Percentiles rank a stretch among this genome's conserved stretches.
phyloP scores from a whole-genome alignment of 2,797 vertebrate species.

The Argyrosomus regius region DNA sequence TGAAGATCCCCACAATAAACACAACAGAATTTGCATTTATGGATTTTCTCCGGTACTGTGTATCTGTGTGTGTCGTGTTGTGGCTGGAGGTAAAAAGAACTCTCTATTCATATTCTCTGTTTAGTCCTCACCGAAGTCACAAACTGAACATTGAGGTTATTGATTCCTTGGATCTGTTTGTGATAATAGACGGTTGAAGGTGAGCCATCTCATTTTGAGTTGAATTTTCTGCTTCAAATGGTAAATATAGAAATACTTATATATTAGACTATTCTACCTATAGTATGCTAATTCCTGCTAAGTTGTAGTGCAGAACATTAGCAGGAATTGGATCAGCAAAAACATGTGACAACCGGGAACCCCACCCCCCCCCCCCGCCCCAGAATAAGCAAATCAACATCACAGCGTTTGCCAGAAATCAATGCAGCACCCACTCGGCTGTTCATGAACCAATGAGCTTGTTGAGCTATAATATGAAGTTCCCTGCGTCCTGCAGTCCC shows the following conservation, averaged over 20 bases:
- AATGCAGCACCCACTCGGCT: constrained; percentile 65
- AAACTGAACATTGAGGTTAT: background rate
- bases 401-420: constrained; percentile 68
- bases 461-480: constrained; percentile 69
- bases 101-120: constrained; percentile 46
- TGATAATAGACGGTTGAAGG: constrained; percentile 2
- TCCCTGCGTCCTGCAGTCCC: constrained; percentile 74
- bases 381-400: constrained; percentile 67
- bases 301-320: constrained; percentile 39
- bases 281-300: constrained; percentile 20
- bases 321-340: constrained; percentile 42
- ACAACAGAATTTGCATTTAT: constrained; percentile 73
- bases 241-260: constrained; percentile 24
- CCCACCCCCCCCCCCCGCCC: too few species aligned
- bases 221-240: constrained; percentile 10
- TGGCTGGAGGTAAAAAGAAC: constrained; percentile 28
- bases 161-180: background rate
- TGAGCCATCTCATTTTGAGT: constrained; percentile 14
- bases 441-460: constrained; percentile 63
- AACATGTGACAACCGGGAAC: constrained; percentile 13
- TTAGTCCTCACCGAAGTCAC: background rate
- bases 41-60: constrained; percentile 60
- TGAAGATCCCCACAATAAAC: constrained; percentile 54
- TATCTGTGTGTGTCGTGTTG: constrained; percentile 48
- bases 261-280: background rate